A percentile compares a stretch with the other conserved stretches of the same genome.
phyloP scores from a whole-genome alignment of 2,888 invertebrate species.

The Dinocampus coccinellae region DNA sequence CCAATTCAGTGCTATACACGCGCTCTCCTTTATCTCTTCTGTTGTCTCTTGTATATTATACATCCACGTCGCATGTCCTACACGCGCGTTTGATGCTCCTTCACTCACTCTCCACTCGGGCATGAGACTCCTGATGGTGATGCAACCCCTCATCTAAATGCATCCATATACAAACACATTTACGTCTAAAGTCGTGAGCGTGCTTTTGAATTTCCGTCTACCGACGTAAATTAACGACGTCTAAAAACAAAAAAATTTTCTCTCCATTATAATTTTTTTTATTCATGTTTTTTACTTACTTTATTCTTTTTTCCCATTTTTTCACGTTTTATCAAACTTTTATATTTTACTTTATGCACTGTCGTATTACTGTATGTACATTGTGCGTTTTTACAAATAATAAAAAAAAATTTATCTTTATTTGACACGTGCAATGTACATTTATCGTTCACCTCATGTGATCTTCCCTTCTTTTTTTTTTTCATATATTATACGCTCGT shows the following conservation, averaged over 20 bases:
- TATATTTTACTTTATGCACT: too few species aligned
- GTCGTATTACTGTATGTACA: too few species aligned
- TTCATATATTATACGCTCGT: too few species aligned
- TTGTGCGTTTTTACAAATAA: too few species aligned
- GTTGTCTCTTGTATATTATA: neutral
- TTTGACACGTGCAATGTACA: too few species aligned
- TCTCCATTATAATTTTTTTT: neutral
- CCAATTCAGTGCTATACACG: neutral
- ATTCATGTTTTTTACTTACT: neutral
- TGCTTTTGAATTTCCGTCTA: slow-evolving; percentile 14
- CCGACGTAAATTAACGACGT: slow-evolving; percentile 33
- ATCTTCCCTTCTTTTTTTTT: too few species aligned
- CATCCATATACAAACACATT: too few species aligned
- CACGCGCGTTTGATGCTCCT: slow-evolving; percentile 6
- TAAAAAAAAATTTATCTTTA: too few species aligned
- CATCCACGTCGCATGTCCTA: neutral
- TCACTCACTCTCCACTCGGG: slow-evolving; percentile 15
- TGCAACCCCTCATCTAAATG: neutral
- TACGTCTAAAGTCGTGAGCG: neutral
- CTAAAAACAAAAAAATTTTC: neutral
- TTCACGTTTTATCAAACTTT: too few species aligned
- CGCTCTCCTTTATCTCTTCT: slow-evolving; percentile 10
- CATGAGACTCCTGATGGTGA: neutral
- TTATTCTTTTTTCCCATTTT: neutral
- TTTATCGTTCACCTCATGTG: too few species aligned